Evolutionary conservation across 2,888 invertebrate genomes (phyloP).

Genomic region (Hanleya hanleyi): DNA sequence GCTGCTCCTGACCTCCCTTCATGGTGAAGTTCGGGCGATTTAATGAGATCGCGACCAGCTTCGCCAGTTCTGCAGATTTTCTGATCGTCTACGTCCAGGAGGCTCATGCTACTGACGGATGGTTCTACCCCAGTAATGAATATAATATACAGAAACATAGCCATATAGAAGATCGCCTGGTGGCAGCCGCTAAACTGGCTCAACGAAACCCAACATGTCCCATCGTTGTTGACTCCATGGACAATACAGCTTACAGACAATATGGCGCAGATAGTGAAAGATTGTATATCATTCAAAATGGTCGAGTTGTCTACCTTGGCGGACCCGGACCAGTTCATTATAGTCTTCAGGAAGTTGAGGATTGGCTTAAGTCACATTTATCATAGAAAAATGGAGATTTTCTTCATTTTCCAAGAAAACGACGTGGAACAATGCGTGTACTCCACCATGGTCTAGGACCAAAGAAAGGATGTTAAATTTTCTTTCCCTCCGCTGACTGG

Average conservation of each 20-base stretch:
- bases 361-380: slow-evolving; percentile 37
- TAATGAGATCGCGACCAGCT: slow-evolving; percentile 30
- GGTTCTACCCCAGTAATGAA: slow-evolving; percentile 37
- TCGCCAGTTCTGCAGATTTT: slow-evolving; percentile 37
- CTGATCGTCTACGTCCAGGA: slow-evolving; percentile 44
- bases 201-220: slow-evolving; percentile 2
- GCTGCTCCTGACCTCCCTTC: slow-evolving; percentile 35
- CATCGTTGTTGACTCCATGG: slow-evolving; percentile 38
- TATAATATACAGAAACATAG: slow-evolving; percentile 26
- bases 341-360: slow-evolving; percentile 27
- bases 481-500: too few relatives aligned
- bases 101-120: slow-evolving; percentile 44
- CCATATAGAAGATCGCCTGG: slow-evolving; percentile 28
- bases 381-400: too few relatives aligned
- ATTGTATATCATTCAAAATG: slow-evolving; percentile 34
- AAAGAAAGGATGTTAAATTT: too few relatives aligned
- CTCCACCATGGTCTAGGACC: too few relatives aligned
- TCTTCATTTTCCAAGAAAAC: too few relatives aligned
- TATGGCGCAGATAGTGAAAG: slow-evolving; percentile 41
- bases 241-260: slow-evolving; percentile 27
- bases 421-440: too few relatives aligned
- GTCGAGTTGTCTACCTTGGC: slow-evolving; percentile 31
- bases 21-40: slow-evolving; percentile 41
- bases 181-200: slow-evolving; percentile 27
- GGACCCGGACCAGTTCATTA: slow-evolving; percentile 32